Conservation (phyloP, 92 coral and sea anemone genomes). For the Siderastrea siderea region DNA sequence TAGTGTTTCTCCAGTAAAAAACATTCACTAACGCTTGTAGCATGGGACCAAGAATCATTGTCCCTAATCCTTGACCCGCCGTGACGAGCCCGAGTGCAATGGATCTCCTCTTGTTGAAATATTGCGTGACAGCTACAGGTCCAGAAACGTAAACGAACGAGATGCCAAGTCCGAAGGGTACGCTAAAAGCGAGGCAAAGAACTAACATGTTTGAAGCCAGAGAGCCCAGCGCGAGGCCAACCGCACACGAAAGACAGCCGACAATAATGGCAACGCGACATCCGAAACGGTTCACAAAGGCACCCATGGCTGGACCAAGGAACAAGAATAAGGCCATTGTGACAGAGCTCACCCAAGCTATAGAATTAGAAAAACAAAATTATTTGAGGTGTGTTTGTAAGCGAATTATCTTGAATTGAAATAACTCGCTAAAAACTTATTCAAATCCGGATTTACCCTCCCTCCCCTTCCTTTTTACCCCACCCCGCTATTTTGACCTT, state of each 20-base stretch:
- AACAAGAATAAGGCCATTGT: constrained; percentile 37
- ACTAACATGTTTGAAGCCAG: neutral
- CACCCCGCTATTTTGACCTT: no score
- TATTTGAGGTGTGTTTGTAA: neutral
- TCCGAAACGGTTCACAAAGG: constrained; percentile 58
- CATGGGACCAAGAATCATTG: constrained; percentile 30
- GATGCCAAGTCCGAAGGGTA: constrained; percentile 14
- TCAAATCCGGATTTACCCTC: no score
- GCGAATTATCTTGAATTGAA: neutral
- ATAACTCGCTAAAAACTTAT: neutral
- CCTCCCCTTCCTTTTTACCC: no score
- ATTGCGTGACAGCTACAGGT: constrained; percentile 2
- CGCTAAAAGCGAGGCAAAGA: neutral
- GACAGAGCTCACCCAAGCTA: constrained; percentile 80
- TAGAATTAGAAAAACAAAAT: neutral
- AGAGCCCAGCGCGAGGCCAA: neutral
- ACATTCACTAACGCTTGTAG: constrained; percentile 9
- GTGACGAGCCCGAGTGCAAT: constrained; percentile 28
- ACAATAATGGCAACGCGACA: constrained; percentile 35
- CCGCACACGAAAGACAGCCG: neutral
- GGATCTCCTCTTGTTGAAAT: constrained; percentile 27
- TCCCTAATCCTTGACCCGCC: constrained; percentile 35
- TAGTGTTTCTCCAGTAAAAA: constrained; percentile 30
- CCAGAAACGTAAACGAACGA: constrained; percentile 12
- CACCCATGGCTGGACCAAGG: constrained; percentile 55